A percentile compares a stretch with the other conserved stretches of the same genome.
Conservation (phyloP, 2,113 vertebrate species). For the Trachemys scripta region DNA sequence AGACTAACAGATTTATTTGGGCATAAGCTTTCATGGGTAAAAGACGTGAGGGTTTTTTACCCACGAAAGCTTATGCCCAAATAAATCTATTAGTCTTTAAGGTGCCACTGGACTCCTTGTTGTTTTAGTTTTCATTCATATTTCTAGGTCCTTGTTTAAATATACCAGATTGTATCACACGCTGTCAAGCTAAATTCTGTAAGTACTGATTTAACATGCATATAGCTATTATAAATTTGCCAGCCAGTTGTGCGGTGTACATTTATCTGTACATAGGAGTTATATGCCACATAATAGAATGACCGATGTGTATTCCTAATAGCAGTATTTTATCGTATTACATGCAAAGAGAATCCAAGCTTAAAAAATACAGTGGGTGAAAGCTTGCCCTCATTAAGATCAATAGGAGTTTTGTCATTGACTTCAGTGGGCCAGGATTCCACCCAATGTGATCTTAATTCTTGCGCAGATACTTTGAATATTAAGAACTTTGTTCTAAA, state of each 20-base stretch:
- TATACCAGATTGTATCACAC: not conserved
- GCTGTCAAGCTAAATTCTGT: slow-evolving; percentile 25
- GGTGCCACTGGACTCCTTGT: too few relatives aligned
- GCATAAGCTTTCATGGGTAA: too few relatives aligned
- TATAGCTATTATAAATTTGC: slow-evolving; percentile 32
- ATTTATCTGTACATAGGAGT: slow-evolving; percentile 35
- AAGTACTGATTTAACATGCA: slow-evolving; percentile 62
- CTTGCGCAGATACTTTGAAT: not conserved
- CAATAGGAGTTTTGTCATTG: not conserved
- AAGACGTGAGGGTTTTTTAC: too few relatives aligned
- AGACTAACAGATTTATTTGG: too few relatives aligned
- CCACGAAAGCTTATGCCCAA: too few relatives aligned
- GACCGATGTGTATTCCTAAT: slow-evolving; percentile 32
- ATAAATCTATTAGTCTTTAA: too few relatives aligned
- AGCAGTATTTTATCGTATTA: slow-evolving; percentile 53
- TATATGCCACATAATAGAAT: not conserved
- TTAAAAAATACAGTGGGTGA: not conserved
- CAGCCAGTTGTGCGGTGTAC: slow-evolving; percentile 11
- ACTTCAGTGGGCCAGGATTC: not conserved
- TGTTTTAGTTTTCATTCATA: not conserved
- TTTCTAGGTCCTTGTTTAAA: slow-evolving; percentile 34
- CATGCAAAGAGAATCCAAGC: slow-evolving; percentile 9
- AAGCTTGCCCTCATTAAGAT: not conserved
- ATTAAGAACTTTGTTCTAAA: not conserved
- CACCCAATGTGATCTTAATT: not conserved